Evolutionary conservation across 1,140 invertebrate genomes (phyloP), one percentile per base, ranked within the genome.

Genomic region (Musca domestica): DNA sequence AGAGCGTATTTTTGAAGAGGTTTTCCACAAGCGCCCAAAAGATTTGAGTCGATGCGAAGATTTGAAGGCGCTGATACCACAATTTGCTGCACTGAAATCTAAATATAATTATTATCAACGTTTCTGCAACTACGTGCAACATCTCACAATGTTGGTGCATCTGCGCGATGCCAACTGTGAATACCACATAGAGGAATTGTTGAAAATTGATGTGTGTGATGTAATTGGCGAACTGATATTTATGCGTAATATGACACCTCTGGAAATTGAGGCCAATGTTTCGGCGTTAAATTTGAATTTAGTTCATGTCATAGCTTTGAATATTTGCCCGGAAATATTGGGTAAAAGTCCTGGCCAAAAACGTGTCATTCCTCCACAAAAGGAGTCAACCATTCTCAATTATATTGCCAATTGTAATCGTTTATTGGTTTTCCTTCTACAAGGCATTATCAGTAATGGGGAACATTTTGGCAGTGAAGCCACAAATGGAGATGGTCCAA

Each of bases 221-320:
- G 71, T 85, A 0, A 81, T 88, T 61, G 86, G 86, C 1, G 83
- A 86, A 73, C 79, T 88, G 51, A 83, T 88, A 70, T 88, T 87
- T 68, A 81, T 87, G 48, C 76, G 83, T 17, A 76, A 85, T 41
- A 72, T 85, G 5, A 84, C 87, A 17, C 86, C 86, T 1, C 69
- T 82, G 15, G 82, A 86, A 58, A 85, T 88, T 48, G 87, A 88
- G 72, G 65, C 73, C 1, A 80, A 86, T 70, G 86, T 87, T 14
- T 71, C 76, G 2, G 85, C 83, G 48, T 73, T 88, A 3, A 85
- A 86, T 74, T 75, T 88, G 20, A 87, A 88, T 81, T 81, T 88
- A 48, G 81, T 87, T 2, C 84, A 88, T 71, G 85, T 85, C 19
- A 84, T 88, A 15, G 82, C 86, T 7, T 73, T 83, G 1, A 87